Percentiles rank a stretch among this genome's conserved stretches.
Conservation (phyloP, 2,888 invertebrate genomes). For the Drosophila nigritarsus region DNA sequence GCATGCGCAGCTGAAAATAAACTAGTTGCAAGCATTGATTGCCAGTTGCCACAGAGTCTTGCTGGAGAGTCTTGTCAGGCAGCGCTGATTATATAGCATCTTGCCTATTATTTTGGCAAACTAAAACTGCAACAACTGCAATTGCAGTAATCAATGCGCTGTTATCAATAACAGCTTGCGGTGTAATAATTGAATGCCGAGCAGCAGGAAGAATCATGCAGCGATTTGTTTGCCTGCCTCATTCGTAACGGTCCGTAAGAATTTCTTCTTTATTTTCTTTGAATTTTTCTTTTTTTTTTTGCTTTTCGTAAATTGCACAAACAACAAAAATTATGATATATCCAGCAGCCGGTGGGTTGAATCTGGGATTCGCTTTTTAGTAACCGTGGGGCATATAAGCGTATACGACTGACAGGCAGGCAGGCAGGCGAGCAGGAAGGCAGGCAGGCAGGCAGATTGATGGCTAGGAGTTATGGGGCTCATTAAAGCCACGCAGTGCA, state of each 20-base stretch:
- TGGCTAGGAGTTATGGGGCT: slow-evolving; percentile 58
- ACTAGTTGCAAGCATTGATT: slow-evolving; percentile 63
- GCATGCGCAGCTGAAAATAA: slow-evolving; percentile 64
- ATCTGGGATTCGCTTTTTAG: slow-evolving; percentile 61
- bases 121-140: slow-evolving; percentile 45
- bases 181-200: slow-evolving; percentile 69
- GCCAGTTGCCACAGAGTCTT: slow-evolving; percentile 29
- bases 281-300: not conserved
- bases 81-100: slow-evolving; percentile 60
- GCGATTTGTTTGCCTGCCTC: slow-evolving; percentile 48
- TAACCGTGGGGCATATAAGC: slow-evolving; percentile 19
- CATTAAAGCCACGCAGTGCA: slow-evolving; percentile 78
- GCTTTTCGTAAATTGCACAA: slow-evolving; percentile 65
- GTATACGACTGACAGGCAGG: slow-evolving; percentile 39
- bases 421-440: slow-evolving; percentile 24
- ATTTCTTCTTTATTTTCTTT: slow-evolving; percentile 37
- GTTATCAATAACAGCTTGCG: slow-evolving; percentile 81
- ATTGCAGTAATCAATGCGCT: slow-evolving; percentile 77
- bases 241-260: slow-evolving; percentile 51
- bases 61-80: not conserved
- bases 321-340: slow-evolving; percentile 71
- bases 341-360: slow-evolving; percentile 35
- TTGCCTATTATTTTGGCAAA: slow-evolving; percentile 70
- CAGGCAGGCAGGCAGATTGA: slow-evolving; percentile 56
- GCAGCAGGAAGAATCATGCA: slow-evolving; percentile 18